These are phyloP conservation scores for Clivina fossor DNA, from an alignment of 2,888 invertebrate genomes.

Conservation along the genomic window DNA sequence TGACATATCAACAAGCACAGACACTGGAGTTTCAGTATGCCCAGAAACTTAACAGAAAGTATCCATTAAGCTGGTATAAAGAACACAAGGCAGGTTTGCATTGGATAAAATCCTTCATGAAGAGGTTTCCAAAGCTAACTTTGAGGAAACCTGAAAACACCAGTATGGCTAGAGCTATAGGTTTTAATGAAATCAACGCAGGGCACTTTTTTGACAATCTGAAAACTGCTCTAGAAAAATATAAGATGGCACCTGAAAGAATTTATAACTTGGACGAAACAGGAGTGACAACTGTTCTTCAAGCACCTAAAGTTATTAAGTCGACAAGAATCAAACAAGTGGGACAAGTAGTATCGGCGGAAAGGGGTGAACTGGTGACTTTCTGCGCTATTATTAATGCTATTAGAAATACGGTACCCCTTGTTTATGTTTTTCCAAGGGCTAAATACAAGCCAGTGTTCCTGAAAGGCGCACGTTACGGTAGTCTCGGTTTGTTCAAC, in stretches of 20 bases:
- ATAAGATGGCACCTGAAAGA: constrained; percentile 9
- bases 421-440: constrained; percentile 39
- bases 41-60: not conserved
- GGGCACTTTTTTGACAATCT: constrained; percentile 9
- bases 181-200: constrained; percentile 1
- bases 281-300: constrained; percentile 16
- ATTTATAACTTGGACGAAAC: constrained; percentile 26
- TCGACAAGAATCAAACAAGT: constrained; percentile 22
- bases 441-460: constrained; percentile 39
- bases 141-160: constrained; percentile 14
- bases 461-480: constrained; percentile 36
- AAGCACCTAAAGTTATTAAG: constrained; percentile 19
- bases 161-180: not conserved
- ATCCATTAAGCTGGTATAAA: not conserved
- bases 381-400: constrained; percentile 11
- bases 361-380: constrained; percentile 13
- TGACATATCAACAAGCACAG: constrained; percentile 1
- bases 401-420: constrained; percentile 8
- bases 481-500: constrained; percentile 42
- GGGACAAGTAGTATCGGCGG: constrained; percentile 26
- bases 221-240: not conserved
- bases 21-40: constrained; percentile 12
- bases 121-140: constrained; percentile 1
- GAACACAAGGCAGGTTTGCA: not conserved
- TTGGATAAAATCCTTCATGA: constrained; percentile 27